Evolutionary conservation across 2,113 vertebrate species (phyloP).

Genomic region (Corythornis cristatus): DNA sequence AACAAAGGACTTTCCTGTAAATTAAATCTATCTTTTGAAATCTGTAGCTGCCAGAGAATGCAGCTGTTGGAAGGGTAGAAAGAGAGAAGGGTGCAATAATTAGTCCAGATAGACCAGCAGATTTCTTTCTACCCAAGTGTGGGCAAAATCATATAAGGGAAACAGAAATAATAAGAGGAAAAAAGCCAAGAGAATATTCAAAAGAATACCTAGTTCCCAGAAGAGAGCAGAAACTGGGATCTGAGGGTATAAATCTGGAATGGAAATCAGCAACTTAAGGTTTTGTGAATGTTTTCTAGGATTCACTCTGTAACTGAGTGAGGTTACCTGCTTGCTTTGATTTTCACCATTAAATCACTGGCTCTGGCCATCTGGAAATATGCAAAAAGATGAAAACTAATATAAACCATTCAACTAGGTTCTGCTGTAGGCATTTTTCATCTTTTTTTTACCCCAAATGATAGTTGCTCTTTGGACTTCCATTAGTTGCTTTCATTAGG

Average conservation of each 20-base stretch:
- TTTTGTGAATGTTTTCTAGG: background rate
- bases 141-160: background rate
- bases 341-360: background rate
- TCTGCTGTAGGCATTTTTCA: background rate
- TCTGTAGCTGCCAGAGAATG: background rate
- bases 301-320: rapidly evolving
- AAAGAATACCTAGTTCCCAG: background rate
- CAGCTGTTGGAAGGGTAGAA: background rate
- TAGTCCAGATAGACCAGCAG: too few species aligned
- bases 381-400: background rate
- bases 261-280: background rate
- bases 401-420: background rate
- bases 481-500: background rate
- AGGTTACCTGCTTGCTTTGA: background rate
- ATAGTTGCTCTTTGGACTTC: background rate
- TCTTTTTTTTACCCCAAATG: background rate
- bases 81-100: background rate
- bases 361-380: background rate
- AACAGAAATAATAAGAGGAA: background rate
- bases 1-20: background rate
- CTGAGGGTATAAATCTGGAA: background rate
- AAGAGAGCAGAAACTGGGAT: background rate
- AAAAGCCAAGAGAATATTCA: too few species aligned
- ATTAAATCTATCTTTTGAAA: background rate
- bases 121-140: too few species aligned